Conservation (phyloP, 2,888 invertebrate genomes). For the Euphydryas editha region DNA sequence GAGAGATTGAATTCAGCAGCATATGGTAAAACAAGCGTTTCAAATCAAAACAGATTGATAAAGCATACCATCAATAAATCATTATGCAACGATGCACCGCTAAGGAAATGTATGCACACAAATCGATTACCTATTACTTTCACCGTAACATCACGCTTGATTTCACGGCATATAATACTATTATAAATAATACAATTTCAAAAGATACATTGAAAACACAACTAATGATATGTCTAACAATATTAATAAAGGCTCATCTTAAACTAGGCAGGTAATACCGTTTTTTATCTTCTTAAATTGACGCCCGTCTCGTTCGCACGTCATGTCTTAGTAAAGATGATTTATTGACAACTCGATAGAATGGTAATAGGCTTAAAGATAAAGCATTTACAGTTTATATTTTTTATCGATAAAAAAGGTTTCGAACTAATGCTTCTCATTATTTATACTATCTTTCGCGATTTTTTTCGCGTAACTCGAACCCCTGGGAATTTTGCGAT, state of each 20-base stretch:
- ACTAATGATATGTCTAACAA: conserved; percentile 8
- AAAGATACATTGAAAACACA: conserved; percentile 20
- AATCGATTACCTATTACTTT: conserved; percentile 70
- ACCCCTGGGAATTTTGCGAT: too few species aligned
- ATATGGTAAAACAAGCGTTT: conserved; percentile 16
- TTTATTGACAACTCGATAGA: conserved; percentile 59
- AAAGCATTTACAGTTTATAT: conserved; percentile 19
- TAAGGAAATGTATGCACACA: conserved; percentile 55
- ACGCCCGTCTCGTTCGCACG: conserved; percentile 62
- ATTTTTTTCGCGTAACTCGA: too few species aligned
- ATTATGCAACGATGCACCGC: conserved; percentile 58
- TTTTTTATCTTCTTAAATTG: conserved; percentile 53
- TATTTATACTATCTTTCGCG: neutral
- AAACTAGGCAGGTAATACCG: conserved; percentile 58
- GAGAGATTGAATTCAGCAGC: conserved; percentile 11
- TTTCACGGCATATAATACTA: conserved; percentile 31
- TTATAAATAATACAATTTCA: too few species aligned
- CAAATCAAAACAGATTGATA: conserved; percentile 27
- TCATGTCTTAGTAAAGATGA: conserved; percentile 67
- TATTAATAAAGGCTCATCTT: conserved; percentile 38
- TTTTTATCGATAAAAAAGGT: neutral
- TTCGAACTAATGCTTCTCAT: neutral
- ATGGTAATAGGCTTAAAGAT: conserved; percentile 32
- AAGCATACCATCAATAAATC: conserved; percentile 34
- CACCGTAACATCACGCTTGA: conserved; percentile 52